These are phyloP conservation scores for Serranus cabrilla DNA, from an alignment of 2,797 vertebrate genomes.

Conservation along the genomic window DNA sequence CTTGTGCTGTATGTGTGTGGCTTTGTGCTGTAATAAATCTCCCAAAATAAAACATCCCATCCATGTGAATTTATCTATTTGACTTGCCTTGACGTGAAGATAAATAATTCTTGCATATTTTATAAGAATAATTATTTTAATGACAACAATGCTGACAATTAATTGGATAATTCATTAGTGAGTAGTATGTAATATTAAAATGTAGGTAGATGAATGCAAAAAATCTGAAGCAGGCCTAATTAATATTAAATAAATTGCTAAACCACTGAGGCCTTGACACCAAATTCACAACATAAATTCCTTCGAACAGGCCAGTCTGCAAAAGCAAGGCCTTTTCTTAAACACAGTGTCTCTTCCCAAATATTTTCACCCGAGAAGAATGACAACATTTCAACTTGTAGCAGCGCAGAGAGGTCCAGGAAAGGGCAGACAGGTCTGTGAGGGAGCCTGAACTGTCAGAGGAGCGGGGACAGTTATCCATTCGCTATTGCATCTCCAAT, in stretches of 20 bases:
- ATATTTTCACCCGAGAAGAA: conserved; percentile 64
- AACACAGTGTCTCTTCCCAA: conserved; percentile 44
- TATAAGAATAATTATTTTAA: conserved; percentile 38
- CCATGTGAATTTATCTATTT: conserved; percentile 30
- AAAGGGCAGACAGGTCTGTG: conserved; percentile 54
- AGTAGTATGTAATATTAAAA: conserved; percentile 32
- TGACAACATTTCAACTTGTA: conserved; percentile 67
- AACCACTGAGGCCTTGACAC: conserved; percentile 55
- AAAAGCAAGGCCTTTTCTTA: conserved; percentile 51
- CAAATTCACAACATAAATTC: conserved; percentile 39
- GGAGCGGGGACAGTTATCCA: conserved; percentile 61
- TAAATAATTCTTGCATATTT: conserved; percentile 53
- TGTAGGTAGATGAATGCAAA: conserved; percentile 3
- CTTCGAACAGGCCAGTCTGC: conserved; percentile 39
- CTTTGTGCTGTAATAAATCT: conserved; percentile 34
- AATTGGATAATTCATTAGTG: conserved; percentile 56
- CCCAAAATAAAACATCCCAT: conserved; percentile 35
- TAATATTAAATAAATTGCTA: conserved; percentile 41
- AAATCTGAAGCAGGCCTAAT: conserved; percentile 25
- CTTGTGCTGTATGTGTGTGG: background rate
- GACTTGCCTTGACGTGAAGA: conserved; percentile 28
- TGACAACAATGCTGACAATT: conserved; percentile 42
- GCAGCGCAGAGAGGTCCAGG: conserved; percentile 45
- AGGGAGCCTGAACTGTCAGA: conserved; percentile 54
- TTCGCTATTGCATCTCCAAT: conserved; percentile 82